These are phyloP conservation scores for Hedya salicella DNA, from an alignment of 2,888 invertebrate genomes.

Conservation along the genomic window DNA sequence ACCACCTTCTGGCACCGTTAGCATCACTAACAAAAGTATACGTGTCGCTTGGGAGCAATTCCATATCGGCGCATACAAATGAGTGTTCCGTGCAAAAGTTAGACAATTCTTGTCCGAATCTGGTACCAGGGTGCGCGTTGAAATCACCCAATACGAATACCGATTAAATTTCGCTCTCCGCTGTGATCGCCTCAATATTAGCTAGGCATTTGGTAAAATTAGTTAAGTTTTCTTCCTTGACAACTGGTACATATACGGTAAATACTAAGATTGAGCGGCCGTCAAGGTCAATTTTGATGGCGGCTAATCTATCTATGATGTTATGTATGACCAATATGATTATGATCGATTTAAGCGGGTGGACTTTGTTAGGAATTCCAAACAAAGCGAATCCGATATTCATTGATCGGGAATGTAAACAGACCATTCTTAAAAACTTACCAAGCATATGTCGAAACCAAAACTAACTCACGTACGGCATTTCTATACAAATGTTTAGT, in stretches of 20 bases:
- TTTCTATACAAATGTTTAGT: too few relatives aligned
- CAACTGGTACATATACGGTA: neutral
- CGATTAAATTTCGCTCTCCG: neutral
- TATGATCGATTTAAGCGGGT: too few relatives aligned
- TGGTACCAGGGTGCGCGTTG: neutral
- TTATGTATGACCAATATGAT: too few relatives aligned
- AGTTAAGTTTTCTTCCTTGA: conserved; percentile 1
- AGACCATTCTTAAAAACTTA: too few relatives aligned
- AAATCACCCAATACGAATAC: neutral
- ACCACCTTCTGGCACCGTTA: conserved; percentile 11
- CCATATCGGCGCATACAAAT: neutral
- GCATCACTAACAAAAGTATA: conserved; percentile 1
- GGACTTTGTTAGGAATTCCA: too few relatives aligned
- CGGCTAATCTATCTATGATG: conserved; percentile 2
- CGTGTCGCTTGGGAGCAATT: neutral
- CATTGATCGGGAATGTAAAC: too few relatives aligned
- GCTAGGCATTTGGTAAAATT: neutral
- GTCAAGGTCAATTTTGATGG: neutral
- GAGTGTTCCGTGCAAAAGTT: neutral
- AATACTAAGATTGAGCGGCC: conserved; percentile 2
- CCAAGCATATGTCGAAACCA: too few relatives aligned
- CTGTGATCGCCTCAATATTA: neutral
- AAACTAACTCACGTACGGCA: too few relatives aligned
- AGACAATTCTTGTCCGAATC: neutral
- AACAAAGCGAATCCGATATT: too few relatives aligned